Evolutionary conservation across 2,797 vertebrate species (phyloP).

Genomic region (Myotis vivesi): DNA sequence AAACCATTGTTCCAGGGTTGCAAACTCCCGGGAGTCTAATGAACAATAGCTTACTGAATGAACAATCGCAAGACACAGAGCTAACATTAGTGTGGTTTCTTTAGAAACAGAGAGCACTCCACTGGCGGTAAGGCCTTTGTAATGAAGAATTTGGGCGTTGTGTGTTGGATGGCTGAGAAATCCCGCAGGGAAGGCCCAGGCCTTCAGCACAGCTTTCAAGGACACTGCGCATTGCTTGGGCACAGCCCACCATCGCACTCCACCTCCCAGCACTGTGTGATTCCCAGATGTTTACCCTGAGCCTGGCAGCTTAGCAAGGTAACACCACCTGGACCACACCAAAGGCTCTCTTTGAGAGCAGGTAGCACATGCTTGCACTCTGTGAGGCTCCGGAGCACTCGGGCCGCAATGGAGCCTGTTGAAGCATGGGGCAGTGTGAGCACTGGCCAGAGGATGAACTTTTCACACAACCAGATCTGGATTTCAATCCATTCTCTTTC

Average conservation of each 20-base stretch:
- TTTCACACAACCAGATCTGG: background rate
- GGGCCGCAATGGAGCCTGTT: background rate
- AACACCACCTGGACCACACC: background rate
- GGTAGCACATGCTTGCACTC: background rate
- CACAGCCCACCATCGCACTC: background rate
- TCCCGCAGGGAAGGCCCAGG: background rate
- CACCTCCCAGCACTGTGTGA: background rate
- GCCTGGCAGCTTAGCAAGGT: background rate
- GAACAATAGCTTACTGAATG: constrained; percentile 61
- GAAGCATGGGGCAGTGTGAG: background rate
- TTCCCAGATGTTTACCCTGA: background rate
- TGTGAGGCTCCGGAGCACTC: background rate
- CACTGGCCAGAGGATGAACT: background rate
- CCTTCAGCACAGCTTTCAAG: background rate
- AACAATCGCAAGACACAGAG: constrained; percentile 64
- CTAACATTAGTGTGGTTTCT: constrained; percentile 55
- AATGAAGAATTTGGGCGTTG: background rate
- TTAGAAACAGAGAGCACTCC: constrained; percentile 45
- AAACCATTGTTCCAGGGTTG: constrained; percentile 62
- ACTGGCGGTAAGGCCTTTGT: background rate
- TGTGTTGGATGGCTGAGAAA: background rate
- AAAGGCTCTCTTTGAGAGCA: background rate
- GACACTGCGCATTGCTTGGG: no score
- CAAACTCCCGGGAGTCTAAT: constrained; percentile 49
- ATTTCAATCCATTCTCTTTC: background rate